Evolutionary conservation across 2,797 vertebrate species (phyloP).

Genomic region (Crossoptilon crossoptilon): DNA sequence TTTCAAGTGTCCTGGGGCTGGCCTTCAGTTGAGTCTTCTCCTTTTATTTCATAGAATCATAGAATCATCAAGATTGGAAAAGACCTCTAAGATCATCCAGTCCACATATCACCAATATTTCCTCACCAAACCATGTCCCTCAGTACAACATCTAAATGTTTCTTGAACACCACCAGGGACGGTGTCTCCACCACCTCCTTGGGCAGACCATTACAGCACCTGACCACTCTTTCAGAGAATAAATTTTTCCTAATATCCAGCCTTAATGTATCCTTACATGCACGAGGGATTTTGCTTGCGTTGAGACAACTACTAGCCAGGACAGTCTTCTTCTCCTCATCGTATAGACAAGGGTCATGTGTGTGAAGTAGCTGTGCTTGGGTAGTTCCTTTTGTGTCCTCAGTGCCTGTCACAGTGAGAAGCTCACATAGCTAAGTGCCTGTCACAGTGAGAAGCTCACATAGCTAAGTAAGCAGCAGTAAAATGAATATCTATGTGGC

Average conservation of each 20-base stretch:
- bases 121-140: too few relatives aligned
- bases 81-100: too few relatives aligned
- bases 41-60: not conserved
- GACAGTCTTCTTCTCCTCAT: not conserved
- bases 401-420: not conserved
- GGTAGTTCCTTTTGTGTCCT: not conserved
- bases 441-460: not conserved
- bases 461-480: rapidly evolving
- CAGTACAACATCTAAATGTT: too few relatives aligned
- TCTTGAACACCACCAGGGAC: too few relatives aligned
- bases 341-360: rapidly evolving
- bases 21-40: not conserved
- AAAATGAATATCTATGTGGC: not conserved
- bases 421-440: not conserved
- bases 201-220: too few relatives aligned
- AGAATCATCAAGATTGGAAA: too few relatives aligned
- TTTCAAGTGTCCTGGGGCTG: not conserved
- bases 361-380: not conserved
- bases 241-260: too few relatives aligned
- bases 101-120: too few relatives aligned
- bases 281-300: not conserved
- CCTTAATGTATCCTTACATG: not conserved
- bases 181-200: too few relatives aligned
- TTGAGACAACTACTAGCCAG: not conserved
- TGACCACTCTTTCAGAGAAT: too few relatives aligned